Base-by-base conservation (phyloP, 35 echinoderm and acorn worm species). In the Acanthaster planci region DNA sequence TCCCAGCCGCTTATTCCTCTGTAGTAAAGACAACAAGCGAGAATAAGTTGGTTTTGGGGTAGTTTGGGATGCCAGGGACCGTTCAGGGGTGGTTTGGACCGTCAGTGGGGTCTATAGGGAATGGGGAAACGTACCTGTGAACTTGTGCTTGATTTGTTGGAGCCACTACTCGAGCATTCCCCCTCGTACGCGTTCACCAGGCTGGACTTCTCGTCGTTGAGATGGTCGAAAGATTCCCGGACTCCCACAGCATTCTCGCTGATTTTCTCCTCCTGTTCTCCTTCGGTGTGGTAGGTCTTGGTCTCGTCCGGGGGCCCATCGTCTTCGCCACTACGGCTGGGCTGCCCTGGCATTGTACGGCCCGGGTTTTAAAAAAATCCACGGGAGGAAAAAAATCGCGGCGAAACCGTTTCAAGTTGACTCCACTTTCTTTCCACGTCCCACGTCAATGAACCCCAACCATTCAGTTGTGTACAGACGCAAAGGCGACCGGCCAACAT, bases 401-500 rank as follows among this genome's bases (percentile, higher is more conserved):
- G 87, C 80, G 60, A 89, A 89, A 89, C 44, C 87, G 81, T 81
- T 81, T 81, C 87, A 77, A 84, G 87, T 89, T 89, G 80, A 89
- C 87, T 81, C 87, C 87, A 89, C 87, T 89, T 89, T 89, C 80
- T 89, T 81, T 67, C 77, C 80, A 84, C 53, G 87, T 81, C 81
- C 87, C 80, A 60, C 79, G 79, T 84, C 87, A 81, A 89, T 81
- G 81, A 81, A 89, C 50, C 72, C 51, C 44, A 36, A 81, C 87
- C 87, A 89, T 89, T 89, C 87, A 89, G 79, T 89, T 89, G 86
- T 88, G 86, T 88, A 81, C 80, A 89, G 79, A 89, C 64, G 87
- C 87, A 89, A 81, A 83, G 80, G 87, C 81, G 79, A 67, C 87
- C 82, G 87, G 87, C 87, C 39, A 89, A 89, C 87, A 89, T 89